phyloP scores from a whole-genome alignment of 2,888 invertebrate species.

The Camptogramma bilineatum region DNA sequence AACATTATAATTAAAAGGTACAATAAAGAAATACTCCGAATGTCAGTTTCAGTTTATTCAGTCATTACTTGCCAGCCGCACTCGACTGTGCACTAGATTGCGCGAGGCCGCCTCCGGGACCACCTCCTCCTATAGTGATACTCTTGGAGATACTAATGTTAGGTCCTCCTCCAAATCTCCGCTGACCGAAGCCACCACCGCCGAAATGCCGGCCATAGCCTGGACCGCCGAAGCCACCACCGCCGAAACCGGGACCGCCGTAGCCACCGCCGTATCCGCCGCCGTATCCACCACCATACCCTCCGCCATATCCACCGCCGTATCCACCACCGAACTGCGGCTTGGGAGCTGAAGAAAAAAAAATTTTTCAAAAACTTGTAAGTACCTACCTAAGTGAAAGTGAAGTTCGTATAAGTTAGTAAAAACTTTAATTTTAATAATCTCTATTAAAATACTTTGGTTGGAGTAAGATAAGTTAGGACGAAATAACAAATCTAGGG shows the following conservation, averaged over 20 bases:
- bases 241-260: background rate
- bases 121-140: background rate
- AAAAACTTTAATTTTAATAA: too few relatives aligned
- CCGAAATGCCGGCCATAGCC: background rate
- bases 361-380: background rate
- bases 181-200: background rate
- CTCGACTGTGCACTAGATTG: background rate
- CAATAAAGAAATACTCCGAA: too few relatives aligned
- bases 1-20: too few relatives aligned
- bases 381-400: too few relatives aligned
- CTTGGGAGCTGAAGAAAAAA: background rate
- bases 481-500: too few relatives aligned
- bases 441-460: too few relatives aligned
- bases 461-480: too few relatives aligned
- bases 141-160: slow-evolving; percentile 1
- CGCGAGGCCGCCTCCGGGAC: background rate
- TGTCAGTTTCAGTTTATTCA: background rate
- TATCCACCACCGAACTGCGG: background rate
- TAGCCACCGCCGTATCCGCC: background rate
- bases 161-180: background rate
- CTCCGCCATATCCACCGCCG: background rate
- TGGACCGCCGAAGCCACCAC: background rate
- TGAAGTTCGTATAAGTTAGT: too few relatives aligned
- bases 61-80: background rate
- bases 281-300: background rate